These are phyloP conservation scores for Dinomys branickii DNA, from an alignment of 2,113 vertebrate species.

Conservation along the genomic window DNA sequence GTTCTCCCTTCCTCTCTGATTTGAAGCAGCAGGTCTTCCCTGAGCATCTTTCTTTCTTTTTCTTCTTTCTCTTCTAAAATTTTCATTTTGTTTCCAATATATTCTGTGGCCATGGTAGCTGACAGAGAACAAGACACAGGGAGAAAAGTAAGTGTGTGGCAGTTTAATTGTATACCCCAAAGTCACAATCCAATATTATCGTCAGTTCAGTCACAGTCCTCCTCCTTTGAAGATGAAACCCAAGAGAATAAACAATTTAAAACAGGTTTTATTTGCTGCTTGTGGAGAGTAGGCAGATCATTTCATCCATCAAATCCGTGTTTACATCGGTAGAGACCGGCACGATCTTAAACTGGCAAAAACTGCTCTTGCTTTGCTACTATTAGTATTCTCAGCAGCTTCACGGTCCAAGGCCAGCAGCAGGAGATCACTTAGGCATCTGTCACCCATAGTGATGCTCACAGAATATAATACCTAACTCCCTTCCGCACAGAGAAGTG, in stretches of 20 bases:
- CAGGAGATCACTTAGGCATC: conserved; percentile 78
- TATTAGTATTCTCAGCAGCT: conserved; percentile 80
- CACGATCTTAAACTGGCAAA: conserved; percentile 77
- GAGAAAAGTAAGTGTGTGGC: conserved; percentile 53
- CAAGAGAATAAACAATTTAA: conserved; percentile 81
- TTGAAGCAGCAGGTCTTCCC: conserved; percentile 61
- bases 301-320: conserved; percentile 79
- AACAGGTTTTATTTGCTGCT: conserved; percentile 79
- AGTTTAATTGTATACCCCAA: conserved; percentile 72
- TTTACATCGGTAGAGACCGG: conserved; percentile 74
- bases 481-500: conserved; percentile 64
- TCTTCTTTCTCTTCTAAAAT: conserved; percentile 71
- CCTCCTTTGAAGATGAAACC: conserved; percentile 79
- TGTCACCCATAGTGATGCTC: conserved; percentile 75
- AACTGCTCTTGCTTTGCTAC: conserved; percentile 74
- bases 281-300: conserved; percentile 80
- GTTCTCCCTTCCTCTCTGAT: conserved; percentile 77
- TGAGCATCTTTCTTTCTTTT: conserved; percentile 69
- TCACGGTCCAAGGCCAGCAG: conserved; percentile 72
- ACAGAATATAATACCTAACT: conserved; percentile 71
- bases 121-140: conserved; percentile 63
- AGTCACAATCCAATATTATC: conserved; percentile 62
- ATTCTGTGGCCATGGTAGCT: conserved; percentile 65
- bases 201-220: conserved; percentile 65
- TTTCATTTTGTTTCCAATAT: conserved; percentile 63